Evolutionary conservation across 2,113 vertebrate genomes (phyloP), one percentile per base, ranked within the genome.

Genomic region (Passer domesticus): DNA sequence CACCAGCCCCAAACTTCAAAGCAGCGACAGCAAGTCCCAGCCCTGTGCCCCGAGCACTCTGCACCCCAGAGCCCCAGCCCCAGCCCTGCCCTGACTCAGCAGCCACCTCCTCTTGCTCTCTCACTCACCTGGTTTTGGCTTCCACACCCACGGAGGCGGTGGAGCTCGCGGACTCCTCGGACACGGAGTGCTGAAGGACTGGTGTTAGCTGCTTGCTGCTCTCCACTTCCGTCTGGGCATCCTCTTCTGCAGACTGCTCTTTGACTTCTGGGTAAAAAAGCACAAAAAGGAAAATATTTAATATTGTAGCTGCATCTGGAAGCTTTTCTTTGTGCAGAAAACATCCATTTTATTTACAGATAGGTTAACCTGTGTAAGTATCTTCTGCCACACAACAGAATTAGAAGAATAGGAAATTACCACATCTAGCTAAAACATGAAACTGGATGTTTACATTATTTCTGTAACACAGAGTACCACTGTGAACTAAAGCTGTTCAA

Each of bases 71-170:
- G 59, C 28, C 58, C 58, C 23, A 60, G 63, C 37, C 52, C 72
- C 50, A 76, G 63, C 59, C 86, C 81, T 37, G 62, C 35, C 59
- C 67, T 72, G 39, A 13, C n/a, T 84, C 73, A 53, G 43, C n/a
- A 91, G 43, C 82, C 10, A 5, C 24, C 25, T 70, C 66, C 35
- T 30, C 35, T 37, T 1, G 2, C 53, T n/a, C 39, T 0, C 37
- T 58, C 82, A 63, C 98, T 95, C 49, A 99, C 99, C 99, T 98
- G 97, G 97, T 98, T 95, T 98, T 98, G 95, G 98, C 98, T 97
- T 99, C 98, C 66, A 98, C 98, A n/a, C 98, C 98, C 74, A 98
- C 97, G 3, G 98, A 98, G 92, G 98, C 97, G 28, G 98, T 98
- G 55, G 98, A 98, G 88, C 96, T 97, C 20, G 97, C 95, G 0